Evolutionary conservation across 2,113 vertebrate genomes (phyloP).

Genomic region (Halichoerus grypus): DNA sequence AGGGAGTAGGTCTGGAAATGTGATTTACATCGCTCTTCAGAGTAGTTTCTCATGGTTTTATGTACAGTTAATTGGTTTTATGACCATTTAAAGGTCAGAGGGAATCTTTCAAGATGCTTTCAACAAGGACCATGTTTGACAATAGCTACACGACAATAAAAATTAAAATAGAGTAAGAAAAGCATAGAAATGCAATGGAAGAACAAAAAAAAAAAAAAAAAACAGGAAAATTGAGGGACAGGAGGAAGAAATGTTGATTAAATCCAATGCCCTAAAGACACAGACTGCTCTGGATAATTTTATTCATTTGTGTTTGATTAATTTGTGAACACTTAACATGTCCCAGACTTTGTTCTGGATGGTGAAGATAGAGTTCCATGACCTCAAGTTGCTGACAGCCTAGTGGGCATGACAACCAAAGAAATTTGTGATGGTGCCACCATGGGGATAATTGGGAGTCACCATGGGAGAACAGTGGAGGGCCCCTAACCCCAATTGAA

Average conservation of each 20-base stretch:
- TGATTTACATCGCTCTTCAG: not conserved
- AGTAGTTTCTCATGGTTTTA: constrained; percentile 25
- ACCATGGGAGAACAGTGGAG: not conserved
- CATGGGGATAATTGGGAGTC: no score
- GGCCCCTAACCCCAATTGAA: not conserved
- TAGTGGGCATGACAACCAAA: not conserved
- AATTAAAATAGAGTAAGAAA: not conserved
- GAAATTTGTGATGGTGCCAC: not conserved
- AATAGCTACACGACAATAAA: constrained; percentile 4
- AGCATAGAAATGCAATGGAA: not conserved
- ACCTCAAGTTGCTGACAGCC: not conserved
- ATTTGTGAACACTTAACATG: not conserved
- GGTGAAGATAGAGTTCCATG: not conserved
- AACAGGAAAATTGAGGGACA: not conserved
- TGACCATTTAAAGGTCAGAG: not conserved
- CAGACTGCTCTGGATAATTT: not conserved
- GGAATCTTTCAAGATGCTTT: constrained; percentile 41
- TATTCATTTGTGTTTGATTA: not conserved
- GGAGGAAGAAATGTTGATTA: not conserved
- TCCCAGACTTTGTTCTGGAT: not conserved
- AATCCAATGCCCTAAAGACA: not conserved
- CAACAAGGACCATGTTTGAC: not conserved
- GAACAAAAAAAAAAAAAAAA: not conserved
- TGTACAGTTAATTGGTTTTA: constrained; percentile 15
- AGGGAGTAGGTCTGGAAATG: not conserved